These are phyloP conservation scores for Atta colombica DNA, from an alignment of 1,140 invertebrate species.

Conservation along the genomic window DNA sequence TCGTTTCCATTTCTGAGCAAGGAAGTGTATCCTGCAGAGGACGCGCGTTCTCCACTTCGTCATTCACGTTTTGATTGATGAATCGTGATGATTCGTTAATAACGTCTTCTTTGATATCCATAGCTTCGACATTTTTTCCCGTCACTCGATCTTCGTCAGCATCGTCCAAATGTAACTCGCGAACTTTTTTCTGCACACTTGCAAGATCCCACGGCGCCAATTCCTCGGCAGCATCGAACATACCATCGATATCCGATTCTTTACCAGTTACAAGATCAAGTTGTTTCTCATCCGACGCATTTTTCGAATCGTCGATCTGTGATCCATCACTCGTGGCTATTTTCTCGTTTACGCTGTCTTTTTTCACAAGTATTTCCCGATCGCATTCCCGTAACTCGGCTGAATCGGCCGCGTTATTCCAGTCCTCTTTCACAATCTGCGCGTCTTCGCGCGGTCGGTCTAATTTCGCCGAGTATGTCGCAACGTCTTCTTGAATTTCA, in stretches of 20 bases:
- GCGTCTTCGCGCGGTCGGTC: constrained; percentile 42
- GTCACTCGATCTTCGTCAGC: constrained; percentile 27
- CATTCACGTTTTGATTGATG: constrained; percentile 6
- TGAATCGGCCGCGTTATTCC: neutral
- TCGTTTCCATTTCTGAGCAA: neutral
- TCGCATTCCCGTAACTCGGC: neutral
- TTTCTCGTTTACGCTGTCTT: neutral
- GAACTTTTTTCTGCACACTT: constrained; percentile 56
- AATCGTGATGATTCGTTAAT: neutral
- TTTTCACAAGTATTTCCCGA: neutral
- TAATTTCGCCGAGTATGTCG: constrained; percentile 69
- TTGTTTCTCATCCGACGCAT: neutral
- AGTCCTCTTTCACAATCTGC: constrained; percentile 31
- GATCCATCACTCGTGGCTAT: neutral
- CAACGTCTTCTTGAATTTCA: constrained; percentile 75
- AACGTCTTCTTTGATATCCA: neutral
- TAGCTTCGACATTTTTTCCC: neutral
- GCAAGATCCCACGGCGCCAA: constrained; percentile 68
- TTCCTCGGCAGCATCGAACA: constrained; percentile 54
- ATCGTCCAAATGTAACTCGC: constrained; percentile 47
- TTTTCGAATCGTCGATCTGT: neutral
- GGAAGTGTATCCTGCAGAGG: neutral
- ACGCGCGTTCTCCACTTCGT: neutral
- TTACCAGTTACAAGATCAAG: neutral
- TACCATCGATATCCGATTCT: constrained; percentile 50